Conservation (phyloP, 2,797 vertebrate species). For the Etheostoma nigrum region DNA sequence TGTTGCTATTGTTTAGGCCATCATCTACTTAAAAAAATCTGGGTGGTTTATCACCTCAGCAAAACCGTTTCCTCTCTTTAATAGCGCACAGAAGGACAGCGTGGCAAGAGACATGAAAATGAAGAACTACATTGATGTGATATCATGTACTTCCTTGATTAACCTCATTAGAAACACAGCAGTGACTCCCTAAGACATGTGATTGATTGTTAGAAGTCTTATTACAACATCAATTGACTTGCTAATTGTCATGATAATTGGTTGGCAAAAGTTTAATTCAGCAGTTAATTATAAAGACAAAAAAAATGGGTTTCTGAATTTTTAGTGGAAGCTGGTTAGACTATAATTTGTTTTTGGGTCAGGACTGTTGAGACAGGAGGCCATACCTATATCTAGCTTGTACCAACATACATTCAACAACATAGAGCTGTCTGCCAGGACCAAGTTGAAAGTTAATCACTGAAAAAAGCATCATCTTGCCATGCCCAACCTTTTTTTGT, state of each 20-base stretch:
- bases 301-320: not conserved
- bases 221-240: not conserved
- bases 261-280: too few relatives aligned
- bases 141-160: slow-evolving; percentile 9
- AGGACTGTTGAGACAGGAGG: not conserved
- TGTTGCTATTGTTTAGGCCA: not conserved
- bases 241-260: not conserved
- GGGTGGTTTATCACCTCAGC: not conserved
- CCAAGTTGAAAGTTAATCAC: slow-evolving; percentile 2
- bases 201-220: not conserved
- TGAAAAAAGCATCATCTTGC: not conserved
- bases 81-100: not conserved
- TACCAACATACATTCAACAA: not conserved
- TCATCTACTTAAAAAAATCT: not conserved
- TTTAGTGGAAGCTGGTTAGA: not conserved
- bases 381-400: not conserved
- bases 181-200: not conserved
- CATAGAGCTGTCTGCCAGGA: not conserved
- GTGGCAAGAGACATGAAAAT: not conserved
- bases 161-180: not conserved
- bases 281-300: not conserved
- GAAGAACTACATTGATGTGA: not conserved
- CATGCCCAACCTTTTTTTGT: not conserved
- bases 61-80: not conserved
- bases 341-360: not conserved